These are phyloP conservation scores for Styela plicata DNA, from an alignment of 23 tunicate species.

Conservation along the genomic window DNA sequence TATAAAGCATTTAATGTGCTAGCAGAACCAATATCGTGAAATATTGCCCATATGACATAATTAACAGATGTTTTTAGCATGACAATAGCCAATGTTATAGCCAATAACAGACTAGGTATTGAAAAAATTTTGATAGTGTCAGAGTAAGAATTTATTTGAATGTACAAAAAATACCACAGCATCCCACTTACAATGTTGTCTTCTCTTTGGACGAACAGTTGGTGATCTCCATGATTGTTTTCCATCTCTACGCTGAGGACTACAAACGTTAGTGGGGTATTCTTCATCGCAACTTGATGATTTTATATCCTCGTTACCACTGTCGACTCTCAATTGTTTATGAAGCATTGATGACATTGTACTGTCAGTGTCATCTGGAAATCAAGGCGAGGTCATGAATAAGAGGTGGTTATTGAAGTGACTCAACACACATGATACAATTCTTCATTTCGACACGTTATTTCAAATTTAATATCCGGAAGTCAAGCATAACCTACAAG, in stretches of 20 bases:
- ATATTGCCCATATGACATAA: too few species aligned
- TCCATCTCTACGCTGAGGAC: slow-evolving; percentile 73
- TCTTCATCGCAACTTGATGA: slow-evolving; percentile 92
- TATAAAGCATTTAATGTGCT: too few species aligned
- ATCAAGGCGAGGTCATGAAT: not conserved
- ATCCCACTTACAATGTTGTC: slow-evolving; percentile 87
- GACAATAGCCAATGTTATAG: too few species aligned
- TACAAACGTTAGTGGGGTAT: slow-evolving; percentile 81
- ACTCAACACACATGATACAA: too few species aligned
- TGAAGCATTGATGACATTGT: slow-evolving; percentile 9
- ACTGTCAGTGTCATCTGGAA: slow-evolving; percentile 10
- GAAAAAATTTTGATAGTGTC: too few species aligned
- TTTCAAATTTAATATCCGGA: not conserved
- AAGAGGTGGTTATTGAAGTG: too few species aligned
- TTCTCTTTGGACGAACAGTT: slow-evolving; percentile 75
- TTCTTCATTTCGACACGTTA: not conserved
- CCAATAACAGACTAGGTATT: too few species aligned
- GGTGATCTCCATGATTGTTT: slow-evolving; percentile 87
- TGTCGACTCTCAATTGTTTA: slow-evolving; percentile 31
- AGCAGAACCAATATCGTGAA: too few species aligned
- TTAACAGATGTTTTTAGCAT: too few species aligned
- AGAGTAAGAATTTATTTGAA: too few species aligned
- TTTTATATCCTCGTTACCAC: slow-evolving; percentile 68
- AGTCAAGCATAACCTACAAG: too few species aligned
- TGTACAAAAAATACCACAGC: too few species aligned